Percentiles rank a stretch among this genome's conserved stretches.
These are phyloP conservation scores for Meriones psammophilus DNA, from an alignment of 2,797 vertebrate species.

Conservation along the genomic window DNA sequence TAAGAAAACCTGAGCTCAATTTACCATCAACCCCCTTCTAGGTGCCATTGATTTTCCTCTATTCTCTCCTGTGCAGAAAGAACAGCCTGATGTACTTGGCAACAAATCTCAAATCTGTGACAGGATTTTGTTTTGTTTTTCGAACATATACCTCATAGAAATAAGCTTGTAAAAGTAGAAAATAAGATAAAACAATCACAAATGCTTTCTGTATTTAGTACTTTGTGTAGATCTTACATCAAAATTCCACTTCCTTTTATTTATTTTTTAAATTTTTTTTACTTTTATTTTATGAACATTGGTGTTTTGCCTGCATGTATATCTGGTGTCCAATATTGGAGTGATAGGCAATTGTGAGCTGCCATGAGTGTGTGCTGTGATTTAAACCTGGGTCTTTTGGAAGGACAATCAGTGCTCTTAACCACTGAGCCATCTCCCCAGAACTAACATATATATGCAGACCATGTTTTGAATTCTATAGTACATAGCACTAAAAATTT, in stretches of 20 bases:
- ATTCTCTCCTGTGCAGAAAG: constrained; percentile 74
- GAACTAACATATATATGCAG: not conserved
- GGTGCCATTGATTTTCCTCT: constrained; percentile 80
- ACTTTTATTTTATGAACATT: too few species aligned
- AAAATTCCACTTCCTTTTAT: not conserved
- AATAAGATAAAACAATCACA: not conserved
- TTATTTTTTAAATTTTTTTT: not conserved
- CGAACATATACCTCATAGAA: constrained; percentile 65
- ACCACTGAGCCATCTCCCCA: too few species aligned
- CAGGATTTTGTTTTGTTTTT: not conserved
- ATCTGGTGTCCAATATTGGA: too few species aligned
- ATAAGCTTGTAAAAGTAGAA: constrained; percentile 33
- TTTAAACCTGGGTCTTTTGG: too few species aligned
- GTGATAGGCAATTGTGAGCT: too few species aligned
- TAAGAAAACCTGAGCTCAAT: constrained; percentile 65
- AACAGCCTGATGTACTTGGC: constrained; percentile 73
- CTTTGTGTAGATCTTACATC: not conserved
- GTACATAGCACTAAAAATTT: not conserved
- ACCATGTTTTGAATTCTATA: not conserved
- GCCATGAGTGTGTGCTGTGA: too few species aligned
- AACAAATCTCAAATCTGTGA: constrained; percentile 54
- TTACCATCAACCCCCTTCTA: constrained; percentile 77
- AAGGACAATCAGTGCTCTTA: too few species aligned
- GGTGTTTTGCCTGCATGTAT: too few species aligned
- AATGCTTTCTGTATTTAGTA: not conserved